Percentiles rank a stretch among this genome's conserved stretches.
phyloP scores from a whole-genome alignment of 2,888 invertebrate species.

The Orchesellides sinensis region DNA sequence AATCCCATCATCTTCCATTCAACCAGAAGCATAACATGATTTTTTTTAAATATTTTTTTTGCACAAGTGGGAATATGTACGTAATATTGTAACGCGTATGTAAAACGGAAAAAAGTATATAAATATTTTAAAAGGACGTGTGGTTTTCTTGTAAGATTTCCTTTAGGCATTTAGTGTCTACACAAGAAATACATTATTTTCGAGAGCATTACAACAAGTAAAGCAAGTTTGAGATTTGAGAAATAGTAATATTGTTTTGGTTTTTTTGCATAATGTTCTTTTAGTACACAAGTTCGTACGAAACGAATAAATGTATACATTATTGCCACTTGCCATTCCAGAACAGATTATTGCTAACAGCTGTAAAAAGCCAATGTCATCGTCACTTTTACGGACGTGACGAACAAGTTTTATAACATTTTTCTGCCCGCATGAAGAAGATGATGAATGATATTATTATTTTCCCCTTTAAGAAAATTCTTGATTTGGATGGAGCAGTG shows the following conservation, averaged over 20 bases:
- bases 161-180: neutral
- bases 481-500: neutral
- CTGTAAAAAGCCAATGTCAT: slow-evolving; percentile 25
- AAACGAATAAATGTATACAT: too few species aligned
- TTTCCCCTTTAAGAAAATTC: neutral
- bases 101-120: neutral
- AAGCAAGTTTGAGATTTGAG: neutral
- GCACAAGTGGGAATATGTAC: neutral
- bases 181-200: neutral
- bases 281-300: too few species aligned
- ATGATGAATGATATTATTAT: too few species aligned
- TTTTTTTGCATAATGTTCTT: too few species aligned
- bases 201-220: neutral
- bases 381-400: slow-evolving; percentile 18
- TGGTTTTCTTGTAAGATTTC: neutral
- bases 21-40: neutral
- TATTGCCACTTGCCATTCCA: neutral
- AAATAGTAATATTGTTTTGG: neutral
- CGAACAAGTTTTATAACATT: slow-evolving; percentile 33
- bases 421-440: too few species aligned
- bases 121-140: neutral
- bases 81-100: neutral
- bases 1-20: too few species aligned
- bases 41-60: neutral
- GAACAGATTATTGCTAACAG: neutral